These are phyloP conservation scores for Euphydryas editha DNA, from an alignment of 2,888 invertebrate genomes.

Conservation along the genomic window DNA sequence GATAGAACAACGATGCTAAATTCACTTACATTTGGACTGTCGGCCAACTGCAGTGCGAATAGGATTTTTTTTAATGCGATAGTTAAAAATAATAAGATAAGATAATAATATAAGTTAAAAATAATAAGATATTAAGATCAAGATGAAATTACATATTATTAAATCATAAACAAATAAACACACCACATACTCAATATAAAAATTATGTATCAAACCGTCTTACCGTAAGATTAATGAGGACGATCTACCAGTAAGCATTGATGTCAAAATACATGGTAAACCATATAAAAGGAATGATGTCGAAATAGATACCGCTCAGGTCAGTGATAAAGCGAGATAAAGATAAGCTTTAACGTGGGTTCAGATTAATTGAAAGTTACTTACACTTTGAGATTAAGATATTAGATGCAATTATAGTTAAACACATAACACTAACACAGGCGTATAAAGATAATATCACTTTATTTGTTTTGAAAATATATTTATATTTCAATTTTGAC, in stretches of 20 bases:
- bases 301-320: not conserved
- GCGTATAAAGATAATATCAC: not conserved
- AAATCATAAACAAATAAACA: too few species aligned
- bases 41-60: conserved; percentile 18
- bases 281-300: not conserved
- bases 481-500: not conserved
- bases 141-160: too few species aligned
- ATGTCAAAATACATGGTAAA: not conserved
- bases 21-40: conserved; percentile 21
- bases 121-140: too few species aligned
- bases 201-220: too few species aligned
- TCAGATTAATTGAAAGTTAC: conserved; percentile 1
- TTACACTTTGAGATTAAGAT: not conserved
- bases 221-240: too few species aligned
- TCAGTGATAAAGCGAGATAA: not conserved
- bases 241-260: too few species aligned
- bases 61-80: not conserved
- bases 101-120: not conserved
- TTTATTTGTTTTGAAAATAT: not conserved
- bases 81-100: not conserved
- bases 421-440: not conserved
- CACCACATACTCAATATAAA: too few species aligned
- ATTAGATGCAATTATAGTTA: not conserved
- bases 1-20: conserved; percentile 22
- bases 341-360: conserved; percentile 1